These are phyloP conservation scores for Heloderma charlesbogerti DNA, from an alignment of 2,113 vertebrate genomes.

Conservation along the genomic window DNA sequence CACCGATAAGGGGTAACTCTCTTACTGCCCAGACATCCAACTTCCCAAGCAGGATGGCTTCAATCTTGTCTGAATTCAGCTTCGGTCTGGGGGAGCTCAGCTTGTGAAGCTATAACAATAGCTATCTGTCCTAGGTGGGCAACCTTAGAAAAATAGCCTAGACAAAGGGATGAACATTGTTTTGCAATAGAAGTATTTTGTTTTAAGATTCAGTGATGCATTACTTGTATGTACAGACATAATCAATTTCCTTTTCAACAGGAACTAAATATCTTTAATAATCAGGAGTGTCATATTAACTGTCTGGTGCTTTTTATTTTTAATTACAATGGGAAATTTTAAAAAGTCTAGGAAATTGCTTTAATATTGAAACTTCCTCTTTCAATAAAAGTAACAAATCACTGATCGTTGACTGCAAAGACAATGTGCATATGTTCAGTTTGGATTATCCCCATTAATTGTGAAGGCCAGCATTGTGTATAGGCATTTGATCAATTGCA, in stretches of 20 bases:
- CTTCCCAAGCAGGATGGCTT: not conserved
- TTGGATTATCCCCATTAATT: constrained; percentile 42
- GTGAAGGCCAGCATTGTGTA: constrained; percentile 28
- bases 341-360: constrained; percentile 44
- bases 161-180: constrained; percentile 51
- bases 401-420: constrained; percentile 28
- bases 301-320: constrained; percentile 62
- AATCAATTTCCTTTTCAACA: constrained; percentile 71
- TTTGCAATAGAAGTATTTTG: constrained; percentile 53
- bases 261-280: constrained; percentile 66
- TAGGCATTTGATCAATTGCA: constrained; percentile 19
- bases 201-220: constrained; percentile 56
- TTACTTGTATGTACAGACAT: constrained; percentile 39
- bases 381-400: constrained; percentile 4
- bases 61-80: not conserved
- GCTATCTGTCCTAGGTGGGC: constrained; percentile 34
- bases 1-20: not conserved
- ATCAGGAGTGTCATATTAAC: constrained; percentile 56
- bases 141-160: constrained; percentile 51
- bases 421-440: not conserved
- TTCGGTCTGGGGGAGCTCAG: constrained; percentile 37
- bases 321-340: constrained; percentile 45
- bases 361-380: constrained; percentile 40
- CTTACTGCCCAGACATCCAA: no score
- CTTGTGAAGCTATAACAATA: constrained; percentile 59